Percentiles rank a stretch among this genome's conserved stretches.
Conservation (phyloP, 2,888 invertebrate species). For the Heterodera filipjevi region DNA sequence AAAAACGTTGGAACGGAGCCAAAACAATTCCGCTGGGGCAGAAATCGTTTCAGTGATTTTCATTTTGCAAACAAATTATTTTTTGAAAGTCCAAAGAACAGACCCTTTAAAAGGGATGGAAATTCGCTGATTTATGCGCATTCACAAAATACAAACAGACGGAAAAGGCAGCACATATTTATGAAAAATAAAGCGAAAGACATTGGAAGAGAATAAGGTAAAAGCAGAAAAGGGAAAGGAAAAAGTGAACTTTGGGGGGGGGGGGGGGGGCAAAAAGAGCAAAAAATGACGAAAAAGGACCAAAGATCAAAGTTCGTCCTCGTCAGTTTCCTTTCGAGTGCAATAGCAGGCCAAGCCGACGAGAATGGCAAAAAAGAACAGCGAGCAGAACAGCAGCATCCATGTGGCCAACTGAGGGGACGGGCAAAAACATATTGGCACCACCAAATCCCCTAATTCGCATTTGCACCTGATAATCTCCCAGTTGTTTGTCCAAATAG, state of each 20-base stretch:
- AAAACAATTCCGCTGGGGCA: neutral
- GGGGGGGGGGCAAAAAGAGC: neutral
- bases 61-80: neutral
- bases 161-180: neutral
- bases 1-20: neutral
- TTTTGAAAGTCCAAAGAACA: neutral
- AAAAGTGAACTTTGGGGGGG: neutral
- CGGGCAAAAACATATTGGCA: neutral
- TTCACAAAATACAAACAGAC: neutral
- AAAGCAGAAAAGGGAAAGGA: neutral
- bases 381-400: constrained; percentile 63
- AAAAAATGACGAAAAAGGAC: neutral
- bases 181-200: constrained; percentile 4
- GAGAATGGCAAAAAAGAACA: constrained; percentile 66
- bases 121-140: neutral
- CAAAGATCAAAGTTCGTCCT: constrained; percentile 38
- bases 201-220: neutral
- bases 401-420: constrained; percentile 62
- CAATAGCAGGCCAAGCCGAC: constrained; percentile 66
- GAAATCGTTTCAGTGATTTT: neutral
- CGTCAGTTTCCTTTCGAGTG: constrained; percentile 55
- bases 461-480: constrained; percentile 63
- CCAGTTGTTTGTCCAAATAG: constrained; percentile 60
- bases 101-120: neutral
- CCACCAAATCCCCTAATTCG: no score